phyloP scores from a whole-genome alignment of 2,797 vertebrate species.

The Melanotaenia pygmaea region DNA sequence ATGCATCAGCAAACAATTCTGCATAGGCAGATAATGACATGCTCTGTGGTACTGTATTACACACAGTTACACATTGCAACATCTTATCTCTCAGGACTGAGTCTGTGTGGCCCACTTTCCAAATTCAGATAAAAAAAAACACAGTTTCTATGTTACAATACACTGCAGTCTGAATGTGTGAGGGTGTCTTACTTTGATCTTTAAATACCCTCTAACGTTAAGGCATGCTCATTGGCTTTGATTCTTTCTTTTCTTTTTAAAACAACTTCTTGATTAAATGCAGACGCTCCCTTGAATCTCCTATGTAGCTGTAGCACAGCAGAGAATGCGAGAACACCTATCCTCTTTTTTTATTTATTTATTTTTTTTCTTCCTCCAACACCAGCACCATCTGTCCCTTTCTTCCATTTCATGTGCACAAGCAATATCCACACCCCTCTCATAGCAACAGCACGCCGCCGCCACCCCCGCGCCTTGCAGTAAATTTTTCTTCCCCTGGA shows the following conservation, averaged over 20 bases:
- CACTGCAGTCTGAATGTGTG: slow-evolving; percentile 68
- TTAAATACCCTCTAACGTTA: slow-evolving; percentile 87
- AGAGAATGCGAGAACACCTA: slow-evolving; percentile 78
- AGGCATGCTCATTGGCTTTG: slow-evolving; percentile 79
- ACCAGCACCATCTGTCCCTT: slow-evolving; percentile 85
- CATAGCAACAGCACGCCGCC: slow-evolving; percentile 81
- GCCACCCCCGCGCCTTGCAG: slow-evolving; percentile 74
- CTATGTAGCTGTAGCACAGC: slow-evolving; percentile 57
- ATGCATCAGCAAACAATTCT: slow-evolving; percentile 46
- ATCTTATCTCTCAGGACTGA: slow-evolving; percentile 48
- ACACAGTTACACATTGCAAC: slow-evolving; percentile 53
- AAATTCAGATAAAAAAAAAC: slow-evolving; percentile 55
- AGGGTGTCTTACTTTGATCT: slow-evolving; percentile 81
- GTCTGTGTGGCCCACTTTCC: slow-evolving; percentile 52
- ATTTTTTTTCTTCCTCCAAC: slow-evolving; percentile 65
- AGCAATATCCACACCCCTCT: slow-evolving; percentile 82
- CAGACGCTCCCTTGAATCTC: slow-evolving; percentile 81
- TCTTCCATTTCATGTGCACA: slow-evolving; percentile 85
- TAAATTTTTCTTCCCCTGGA: slow-evolving; percentile 69
- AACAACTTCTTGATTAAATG: slow-evolving; percentile 64
- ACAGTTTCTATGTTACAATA: slow-evolving; percentile 64
- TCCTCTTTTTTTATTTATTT: slow-evolving; percentile 44
- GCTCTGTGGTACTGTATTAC: slow-evolving; percentile 55
- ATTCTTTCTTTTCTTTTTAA: slow-evolving; percentile 55
- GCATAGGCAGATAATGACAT: slow-evolving; percentile 62